These are phyloP conservation scores for Crematogaster levior DNA, from an alignment of 2,888 invertebrate genomes.

Conservation along the genomic window DNA sequence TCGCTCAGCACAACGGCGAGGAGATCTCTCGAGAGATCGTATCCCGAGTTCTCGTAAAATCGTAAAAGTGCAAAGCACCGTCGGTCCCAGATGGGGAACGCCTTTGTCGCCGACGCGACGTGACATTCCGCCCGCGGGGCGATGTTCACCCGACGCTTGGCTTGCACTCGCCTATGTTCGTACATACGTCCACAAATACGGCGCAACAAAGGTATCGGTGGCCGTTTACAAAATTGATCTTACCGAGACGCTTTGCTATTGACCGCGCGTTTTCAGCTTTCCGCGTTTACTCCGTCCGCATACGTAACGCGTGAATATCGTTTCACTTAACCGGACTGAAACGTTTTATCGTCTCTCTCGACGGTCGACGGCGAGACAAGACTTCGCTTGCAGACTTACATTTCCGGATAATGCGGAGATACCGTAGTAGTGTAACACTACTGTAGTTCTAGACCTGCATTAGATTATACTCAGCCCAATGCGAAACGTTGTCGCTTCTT, in stretches of 20 bases:
- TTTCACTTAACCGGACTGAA: constrained; percentile 63
- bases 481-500: neutral
- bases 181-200: constrained; percentile 49
- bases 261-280: constrained; percentile 29
- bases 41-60: constrained; percentile 46
- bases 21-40: constrained; percentile 13
- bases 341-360: constrained; percentile 61
- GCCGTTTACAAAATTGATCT: constrained; percentile 62
- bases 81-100: constrained; percentile 51
- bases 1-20: constrained; percentile 5
- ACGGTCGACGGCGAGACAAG: constrained; percentile 2
- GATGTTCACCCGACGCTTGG: constrained; percentile 18
- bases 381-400: neutral
- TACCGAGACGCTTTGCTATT: neutral
- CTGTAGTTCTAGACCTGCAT: neutral
- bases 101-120: constrained; percentile 55
- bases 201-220: constrained; percentile 65
- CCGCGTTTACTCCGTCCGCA: constrained; percentile 57
- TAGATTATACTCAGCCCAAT: neutral
- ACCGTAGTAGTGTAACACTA: neutral
- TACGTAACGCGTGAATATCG: constrained; percentile 69
- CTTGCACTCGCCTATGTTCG: constrained; percentile 57
- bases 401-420: neutral
- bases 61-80: constrained; percentile 51
- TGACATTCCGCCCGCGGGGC: constrained; percentile 65